Base-by-base conservation (phyloP, 1,140 invertebrate species). In the Macrocentrus cingulum region DNA sequence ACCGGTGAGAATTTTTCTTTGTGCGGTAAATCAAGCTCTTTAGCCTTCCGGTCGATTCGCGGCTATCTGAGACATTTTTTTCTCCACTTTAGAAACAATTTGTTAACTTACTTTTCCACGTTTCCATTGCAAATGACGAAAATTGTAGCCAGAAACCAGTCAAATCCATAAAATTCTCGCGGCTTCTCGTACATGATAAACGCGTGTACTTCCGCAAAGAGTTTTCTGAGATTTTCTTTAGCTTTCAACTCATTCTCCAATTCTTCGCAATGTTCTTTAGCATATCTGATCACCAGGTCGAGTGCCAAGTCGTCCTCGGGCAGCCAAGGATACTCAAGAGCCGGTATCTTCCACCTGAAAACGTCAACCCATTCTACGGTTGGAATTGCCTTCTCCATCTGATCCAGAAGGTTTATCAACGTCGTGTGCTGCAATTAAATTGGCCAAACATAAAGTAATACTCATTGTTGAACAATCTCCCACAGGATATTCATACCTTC, bases 351-450 rank as follows among this genome's bases (percentile, higher is more conserved):
- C 78, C 78, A 80, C 7, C 66, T 65, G 44, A 75, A 79, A 11
- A 71, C 56, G 36, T 77, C 72, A 5, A 65, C 59, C 70, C 72
- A 77, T 59, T 79, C 78, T 1, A 71, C 65, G 19, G 70, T 74
- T 19, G 76, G 70, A 51, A 79, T 74, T 2, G 77, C 74, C 63
- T 77, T 69, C 48, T 76, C 66, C 76, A 79, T 77, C 64, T 79
- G 71, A 56, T 70, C 66, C 11, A 80, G 19, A 39, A 80, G 64
- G 60, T 68, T 65, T 23, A 67, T 61, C 15, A 79, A 56, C 19
- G 71, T 63, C 8, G 61, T 55, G 51, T 65, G 70, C 77, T 79
- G 46, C 36, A 55, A 36, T 36, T 7, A 46, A 41, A 45, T 55
- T 9, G 32, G 1, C 22, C n/a, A 51, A 42, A 49, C 56, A 0